These are phyloP conservation scores for Merluccius polli DNA, from an alignment of 2,797 vertebrate species.

Conservation along the genomic window DNA sequence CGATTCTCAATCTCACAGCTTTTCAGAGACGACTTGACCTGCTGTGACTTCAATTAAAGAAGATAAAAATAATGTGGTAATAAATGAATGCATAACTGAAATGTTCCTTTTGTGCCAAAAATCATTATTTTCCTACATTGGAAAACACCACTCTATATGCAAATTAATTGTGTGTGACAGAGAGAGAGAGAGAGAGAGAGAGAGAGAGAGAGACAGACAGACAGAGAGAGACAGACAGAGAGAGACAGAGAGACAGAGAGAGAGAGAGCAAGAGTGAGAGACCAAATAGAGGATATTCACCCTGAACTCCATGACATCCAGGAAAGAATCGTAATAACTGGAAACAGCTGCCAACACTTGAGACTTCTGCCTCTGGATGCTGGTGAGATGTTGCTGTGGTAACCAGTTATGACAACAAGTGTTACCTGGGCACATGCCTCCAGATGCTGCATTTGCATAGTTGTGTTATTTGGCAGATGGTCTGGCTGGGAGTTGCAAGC, in stretches of 20 bases:
- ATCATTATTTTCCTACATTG: constrained; percentile 18
- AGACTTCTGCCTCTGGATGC: constrained; percentile 83
- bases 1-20: constrained; percentile 25
- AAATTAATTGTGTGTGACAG: constrained; percentile 20
- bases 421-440: neutral
- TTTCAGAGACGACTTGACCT: constrained; percentile 17
- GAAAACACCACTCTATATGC: constrained; percentile 53
- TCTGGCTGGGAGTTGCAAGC: neutral
- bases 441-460: constrained; percentile 1
- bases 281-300: constrained; percentile 63
- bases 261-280: neutral
- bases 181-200: neutral
- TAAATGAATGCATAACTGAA: constrained; percentile 17
- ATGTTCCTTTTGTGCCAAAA: neutral
- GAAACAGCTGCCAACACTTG: constrained; percentile 72
- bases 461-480: neutral
- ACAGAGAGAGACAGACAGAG: neutral
- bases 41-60: constrained; percentile 28
- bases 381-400: constrained; percentile 82
- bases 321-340: constrained; percentile 86
- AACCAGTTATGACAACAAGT: constrained; percentile 13
- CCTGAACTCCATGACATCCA: constrained; percentile 94
- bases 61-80: neutral
- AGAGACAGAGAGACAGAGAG: neutral
- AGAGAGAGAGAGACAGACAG: neutral